Conservation (phyloP, 1,140 invertebrate genomes). For the Condylostylus longicornis region DNA sequence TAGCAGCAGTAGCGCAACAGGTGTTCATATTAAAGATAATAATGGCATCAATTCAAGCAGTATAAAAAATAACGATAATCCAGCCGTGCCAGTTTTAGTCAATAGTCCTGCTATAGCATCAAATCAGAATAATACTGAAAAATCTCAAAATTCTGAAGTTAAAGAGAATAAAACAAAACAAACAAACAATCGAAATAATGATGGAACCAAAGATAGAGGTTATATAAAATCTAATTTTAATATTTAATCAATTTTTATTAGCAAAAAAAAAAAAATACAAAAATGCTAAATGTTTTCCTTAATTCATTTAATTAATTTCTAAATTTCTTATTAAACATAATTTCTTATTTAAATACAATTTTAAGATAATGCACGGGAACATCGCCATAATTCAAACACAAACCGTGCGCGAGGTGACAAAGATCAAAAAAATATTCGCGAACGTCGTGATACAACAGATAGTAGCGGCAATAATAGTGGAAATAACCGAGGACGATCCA, state of each 20-base stretch:
- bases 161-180: too few species aligned
- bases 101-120: not conserved
- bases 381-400: not conserved
- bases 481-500: not conserved
- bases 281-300: not conserved
- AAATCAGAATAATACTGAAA: not conserved
- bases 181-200: not conserved
- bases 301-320: not conserved
- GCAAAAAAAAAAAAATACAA: not conserved
- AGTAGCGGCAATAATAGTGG: conserved; percentile 1
- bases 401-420: not conserved
- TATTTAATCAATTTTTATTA: not conserved
- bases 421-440: conserved; percentile 1
- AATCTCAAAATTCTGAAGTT: too few species aligned
- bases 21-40: not conserved
- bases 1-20: conserved; percentile 4
- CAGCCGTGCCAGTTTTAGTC: not conserved
- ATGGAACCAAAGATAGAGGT: not conserved
- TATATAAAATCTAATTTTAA: not conserved
- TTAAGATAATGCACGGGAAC: not conserved
- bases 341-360: too few species aligned
- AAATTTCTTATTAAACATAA: too few species aligned
- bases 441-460: not conserved
- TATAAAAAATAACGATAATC: not conserved
- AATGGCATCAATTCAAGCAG: not conserved